A percentile compares a stretch with the other conserved stretches of the same genome.
phyloP scores from a whole-genome alignment of 2,113 vertebrate species.

The Toxotes chatareus region DNA sequence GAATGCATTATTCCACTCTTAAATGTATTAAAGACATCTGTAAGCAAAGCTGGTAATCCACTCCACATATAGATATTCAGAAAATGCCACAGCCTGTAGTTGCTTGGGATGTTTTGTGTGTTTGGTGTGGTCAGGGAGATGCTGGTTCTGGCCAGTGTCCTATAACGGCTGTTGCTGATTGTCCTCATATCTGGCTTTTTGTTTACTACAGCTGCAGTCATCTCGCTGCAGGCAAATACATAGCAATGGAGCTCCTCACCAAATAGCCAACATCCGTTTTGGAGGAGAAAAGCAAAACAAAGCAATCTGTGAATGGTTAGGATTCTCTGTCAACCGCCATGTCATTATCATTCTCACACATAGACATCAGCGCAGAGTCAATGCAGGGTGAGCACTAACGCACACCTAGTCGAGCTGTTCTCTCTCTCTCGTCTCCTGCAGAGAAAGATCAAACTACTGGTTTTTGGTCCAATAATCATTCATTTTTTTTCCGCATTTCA shows the following conservation, averaged over 20 bases:
- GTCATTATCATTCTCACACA: constrained; percentile 65
- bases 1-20: constrained; percentile 58
- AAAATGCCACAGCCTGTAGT: constrained; percentile 44
- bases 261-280: constrained; percentile 67
- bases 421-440: not conserved
- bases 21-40: constrained; percentile 76
- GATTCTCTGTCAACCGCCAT: constrained; percentile 64
- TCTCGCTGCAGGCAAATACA: constrained; percentile 54
- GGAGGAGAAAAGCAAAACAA: constrained; percentile 63
- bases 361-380: constrained; percentile 39
- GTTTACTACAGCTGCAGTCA: constrained; percentile 60
- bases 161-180: constrained; percentile 62
- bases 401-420: constrained; percentile 14
- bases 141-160: constrained; percentile 54
- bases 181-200: constrained; percentile 62
- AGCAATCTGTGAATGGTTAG: constrained; percentile 65
- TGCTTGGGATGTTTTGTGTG: constrained; percentile 38
- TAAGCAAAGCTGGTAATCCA: constrained; percentile 54
- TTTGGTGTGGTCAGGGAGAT: constrained; percentile 66
- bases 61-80: constrained; percentile 49
- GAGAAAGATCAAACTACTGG: not conserved
- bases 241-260: constrained; percentile 44
- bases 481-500: not conserved
- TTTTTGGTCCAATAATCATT: not conserved
- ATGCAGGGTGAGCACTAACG: constrained; percentile 19